Evolutionary conservation across 2,113 vertebrate genomes (phyloP), one percentile per base, ranked within the genome.

Genomic region (Anolis carolinensis): DNA sequence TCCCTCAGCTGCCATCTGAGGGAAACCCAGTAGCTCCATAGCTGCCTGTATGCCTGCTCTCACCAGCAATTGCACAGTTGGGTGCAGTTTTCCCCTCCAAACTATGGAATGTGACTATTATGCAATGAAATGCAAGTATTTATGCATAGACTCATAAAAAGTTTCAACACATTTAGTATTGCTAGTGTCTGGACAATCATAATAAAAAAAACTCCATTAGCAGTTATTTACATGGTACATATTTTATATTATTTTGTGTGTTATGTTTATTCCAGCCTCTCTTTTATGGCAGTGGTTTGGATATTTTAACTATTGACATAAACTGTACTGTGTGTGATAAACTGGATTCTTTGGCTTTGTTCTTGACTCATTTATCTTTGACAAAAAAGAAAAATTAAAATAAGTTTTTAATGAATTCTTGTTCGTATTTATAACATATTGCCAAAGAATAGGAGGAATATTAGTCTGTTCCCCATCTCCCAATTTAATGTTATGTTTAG

Each of bases 391-490:
- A 78, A 55, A 68, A 44, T 65, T 21, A 82, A 84, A 76, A 90
- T 89, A 81, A 92, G 5, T 67, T 67, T 83, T 65, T 11, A 65
- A 44, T 50, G 25, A 88, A 91, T 85, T 86, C 79, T 90, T 32
- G 87, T 67, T 90, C 75, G 5, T 67, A 92, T 91, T 85, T 90
- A 82, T 73, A 73, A 65, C 74, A 34, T 79, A 27, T 92, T 95
- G 92, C 92, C 92, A 95, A 92, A 93, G 92, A 91, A 90, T 94
- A 90, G 30, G 62, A 70, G 23, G 79, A 11, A 88, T 88, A 91
- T 88, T 67, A 90, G 82, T 79, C 83, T 81, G 50, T 1, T 89
- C n/a, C 8, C 21, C 73, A 62, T 88, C 36, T 21, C n/a, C n/a
- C n/a, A n/a, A n/a, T n/a, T n/a, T n/a, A n/a, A 32, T 79, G 9